These are phyloP conservation scores for Bungarus multicinctus DNA, from an alignment of 2,113 vertebrate species.

Conservation along the genomic window DNA sequence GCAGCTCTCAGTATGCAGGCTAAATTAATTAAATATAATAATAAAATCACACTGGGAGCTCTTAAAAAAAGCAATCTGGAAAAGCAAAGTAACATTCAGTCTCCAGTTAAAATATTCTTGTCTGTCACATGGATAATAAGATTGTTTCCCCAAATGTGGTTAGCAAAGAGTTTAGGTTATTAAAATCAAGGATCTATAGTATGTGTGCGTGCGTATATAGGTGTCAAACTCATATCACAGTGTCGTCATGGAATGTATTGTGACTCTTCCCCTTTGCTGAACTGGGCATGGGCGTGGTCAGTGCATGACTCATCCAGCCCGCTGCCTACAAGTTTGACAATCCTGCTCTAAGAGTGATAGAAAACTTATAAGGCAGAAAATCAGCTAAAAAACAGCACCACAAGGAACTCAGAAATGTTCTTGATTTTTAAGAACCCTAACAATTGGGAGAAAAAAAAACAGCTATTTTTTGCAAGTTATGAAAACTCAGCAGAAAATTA, in stretches of 20 bases:
- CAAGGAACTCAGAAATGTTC: not conserved
- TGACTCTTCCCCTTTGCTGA: too few species aligned
- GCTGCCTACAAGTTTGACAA: too few species aligned
- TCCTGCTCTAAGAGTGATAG: not conserved
- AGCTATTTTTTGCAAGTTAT: not conserved
- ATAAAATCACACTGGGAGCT: slow-evolving; percentile 10
- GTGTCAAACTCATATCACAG: too few species aligned
- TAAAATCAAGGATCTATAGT: slow-evolving; percentile 19
- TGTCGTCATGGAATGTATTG: too few species aligned
- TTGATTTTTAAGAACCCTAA: not conserved
- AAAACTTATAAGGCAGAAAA: not conserved
- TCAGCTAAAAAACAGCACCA: not conserved
- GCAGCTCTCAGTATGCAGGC: slow-evolving; percentile 24
- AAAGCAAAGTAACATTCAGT: slow-evolving; percentile 19
- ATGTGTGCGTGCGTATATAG: too few species aligned
- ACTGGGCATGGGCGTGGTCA: too few species aligned
- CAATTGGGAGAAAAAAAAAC: not conserved
- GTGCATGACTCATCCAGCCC: too few species aligned
- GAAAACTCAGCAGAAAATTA: not conserved
- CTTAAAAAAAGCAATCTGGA: slow-evolving; percentile 32
- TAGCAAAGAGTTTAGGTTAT: slow-evolving; percentile 21
- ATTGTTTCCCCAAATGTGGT: slow-evolving; percentile 22
- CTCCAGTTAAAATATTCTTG: slow-evolving; percentile 33
- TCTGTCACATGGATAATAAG: slow-evolving; percentile 6
- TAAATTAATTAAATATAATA: not conserved